phyloP scores from a whole-genome alignment of 2,888 invertebrate species.

The Hipparchia sbordonii region DNA sequence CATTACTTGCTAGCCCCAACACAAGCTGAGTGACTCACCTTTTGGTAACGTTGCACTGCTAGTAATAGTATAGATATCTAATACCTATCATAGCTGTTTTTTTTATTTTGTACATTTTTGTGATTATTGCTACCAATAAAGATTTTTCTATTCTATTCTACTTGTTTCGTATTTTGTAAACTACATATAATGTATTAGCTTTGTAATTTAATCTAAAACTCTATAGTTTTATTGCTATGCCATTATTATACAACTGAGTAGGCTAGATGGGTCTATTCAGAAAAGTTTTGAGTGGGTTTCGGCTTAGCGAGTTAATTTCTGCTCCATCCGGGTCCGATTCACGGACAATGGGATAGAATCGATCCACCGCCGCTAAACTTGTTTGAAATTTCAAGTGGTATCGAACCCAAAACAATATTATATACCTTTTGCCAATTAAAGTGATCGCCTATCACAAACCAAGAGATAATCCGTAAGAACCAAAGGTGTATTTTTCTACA shows the following conservation, averaged over 20 bases:
- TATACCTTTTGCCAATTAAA: constrained; percentile 2
- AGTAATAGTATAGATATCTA: too few species aligned
- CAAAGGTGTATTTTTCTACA: too few species aligned
- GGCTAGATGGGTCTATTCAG: constrained; percentile 12
- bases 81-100: too few species aligned
- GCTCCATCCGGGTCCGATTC: constrained; percentile 42
- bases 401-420: constrained; percentile 24
- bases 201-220: neutral
- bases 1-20: too few species aligned
- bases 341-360: constrained; percentile 40
- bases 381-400: constrained; percentile 28
- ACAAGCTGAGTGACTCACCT: too few species aligned
- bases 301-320: constrained; percentile 47
- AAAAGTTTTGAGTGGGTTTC: constrained; percentile 42
- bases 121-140: neutral
- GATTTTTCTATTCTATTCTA: neutral
- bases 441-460: too few species aligned
- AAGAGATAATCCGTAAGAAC: too few species aligned
- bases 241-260: constrained; percentile 8
- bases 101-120: too few species aligned
- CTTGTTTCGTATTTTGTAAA: neutral
- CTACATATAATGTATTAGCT: neutral
- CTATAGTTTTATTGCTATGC: constrained; percentile 2
- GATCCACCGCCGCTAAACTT: constrained; percentile 34
- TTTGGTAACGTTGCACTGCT: too few species aligned